Evolutionary conservation across 1,140 invertebrate species (phyloP), one percentile per base, ranked within the genome.

Genomic region (Trichogramma pretiosum): DNA sequence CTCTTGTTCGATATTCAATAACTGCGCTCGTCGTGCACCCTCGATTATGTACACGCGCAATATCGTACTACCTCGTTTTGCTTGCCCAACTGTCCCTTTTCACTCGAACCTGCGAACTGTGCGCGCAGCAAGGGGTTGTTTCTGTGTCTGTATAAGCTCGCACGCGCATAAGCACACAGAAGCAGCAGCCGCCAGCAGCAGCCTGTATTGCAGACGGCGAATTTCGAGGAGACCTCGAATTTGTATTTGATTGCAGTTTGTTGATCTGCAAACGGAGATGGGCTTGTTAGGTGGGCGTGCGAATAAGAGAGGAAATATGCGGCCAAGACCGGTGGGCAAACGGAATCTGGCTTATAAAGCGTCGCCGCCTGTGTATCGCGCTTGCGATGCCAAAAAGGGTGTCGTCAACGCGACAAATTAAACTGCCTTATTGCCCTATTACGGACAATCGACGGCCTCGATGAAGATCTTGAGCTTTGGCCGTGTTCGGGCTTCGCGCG

Each of bases 231-330:
- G 49, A 52, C 35, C 52, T 43, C 38, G 53, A 60, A 62, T 64
- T n/a, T n/a, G n/a, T n/a, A n/a, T 64, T 48, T 62, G 56, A 61
- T 56, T 56, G 58, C 48, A 55, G 58, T 58, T 64, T 54, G 53
- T 46, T 38, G 39, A 39, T 46, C 34, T 38, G 46, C 46, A 32
- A 23, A 32, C 21, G 23, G 23, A n/a, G n/a, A n/a, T n/a, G n/a
- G n/a, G n/a, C n/a, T n/a, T n/a, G n/a, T n/a, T n/a, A n/a, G 22
- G 2, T 19, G 13, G 16, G 16, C 2, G 7, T 37, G 14, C 2
- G 5, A 41, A 34, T n/a, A n/a, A 47, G 26, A 33, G 22, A 48
- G 18, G 22, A 41, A 41, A 30, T 30, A 18, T 40, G 30, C 18
- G 24, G 33, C 16, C 11, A 13, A 40, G 32, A 44, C 24, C 23